phyloP scores from a whole-genome alignment of 2,113 vertebrate species.

The Chaetodon trifascialis region DNA sequence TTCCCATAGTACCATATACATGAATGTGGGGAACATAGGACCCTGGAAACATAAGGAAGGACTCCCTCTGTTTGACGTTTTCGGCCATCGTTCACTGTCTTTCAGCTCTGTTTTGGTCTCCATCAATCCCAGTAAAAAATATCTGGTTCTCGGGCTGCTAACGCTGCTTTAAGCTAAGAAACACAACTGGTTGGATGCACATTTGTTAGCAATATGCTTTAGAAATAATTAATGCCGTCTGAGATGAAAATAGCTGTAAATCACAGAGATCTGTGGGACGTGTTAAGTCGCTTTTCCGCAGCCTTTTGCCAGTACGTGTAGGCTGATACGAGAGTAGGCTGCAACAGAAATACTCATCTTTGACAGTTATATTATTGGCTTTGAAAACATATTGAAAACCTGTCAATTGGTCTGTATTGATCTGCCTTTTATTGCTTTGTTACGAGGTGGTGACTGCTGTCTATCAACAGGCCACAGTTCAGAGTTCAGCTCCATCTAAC shows the following conservation, averaged over 20 bases:
- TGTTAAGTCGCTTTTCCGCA: slow-evolving; percentile 43
- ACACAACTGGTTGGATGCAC: background rate
- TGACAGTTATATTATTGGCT: slow-evolving; percentile 7
- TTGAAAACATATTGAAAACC: slow-evolving; percentile 23
- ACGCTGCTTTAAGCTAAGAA: background rate
- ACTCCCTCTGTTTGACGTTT: background rate
- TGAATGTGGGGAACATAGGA: too few species aligned
- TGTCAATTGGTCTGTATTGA: slow-evolving; percentile 11
- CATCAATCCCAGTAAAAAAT: background rate
- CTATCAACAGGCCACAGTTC: background rate
- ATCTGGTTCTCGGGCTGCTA: background rate
- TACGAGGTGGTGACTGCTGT: slow-evolving; percentile 8
- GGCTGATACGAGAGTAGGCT: slow-evolving; percentile 23
- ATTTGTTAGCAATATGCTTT: slow-evolving; percentile 42
- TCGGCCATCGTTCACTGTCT: background rate
- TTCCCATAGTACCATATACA: too few species aligned
- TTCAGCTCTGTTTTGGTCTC: slow-evolving; percentile 5
- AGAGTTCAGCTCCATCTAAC: background rate
- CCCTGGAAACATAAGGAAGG: too few species aligned
- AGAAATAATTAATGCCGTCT: slow-evolving; percentile 33
- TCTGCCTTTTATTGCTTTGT: background rate
- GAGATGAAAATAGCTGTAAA: slow-evolving; percentile 38
- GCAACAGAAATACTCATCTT: slow-evolving; percentile 25
- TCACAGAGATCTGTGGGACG: slow-evolving; percentile 45
- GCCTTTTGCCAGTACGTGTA: slow-evolving; percentile 35